Base-by-base conservation (phyloP, 2,113 vertebrate genomes). In the Furnarius figulus region DNA sequence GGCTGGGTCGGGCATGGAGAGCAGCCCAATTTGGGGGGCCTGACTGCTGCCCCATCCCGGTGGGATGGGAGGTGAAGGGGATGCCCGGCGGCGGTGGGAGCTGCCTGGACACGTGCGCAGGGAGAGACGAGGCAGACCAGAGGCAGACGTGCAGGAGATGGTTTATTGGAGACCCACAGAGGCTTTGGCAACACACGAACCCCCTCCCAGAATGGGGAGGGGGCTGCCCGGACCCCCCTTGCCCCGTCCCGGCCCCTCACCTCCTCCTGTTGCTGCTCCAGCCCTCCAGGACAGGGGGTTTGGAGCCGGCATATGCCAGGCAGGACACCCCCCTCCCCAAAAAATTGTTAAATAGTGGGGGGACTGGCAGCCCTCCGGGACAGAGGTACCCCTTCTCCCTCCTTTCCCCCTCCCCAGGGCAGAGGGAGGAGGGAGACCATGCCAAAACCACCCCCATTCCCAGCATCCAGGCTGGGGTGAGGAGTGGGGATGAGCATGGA, bases 141-240 rank as follows among this genome's bases (percentile, higher is more conserved):
- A 94, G 77, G 87, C 96, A 89, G 90, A 42, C 23, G 14, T 95
- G 90, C 94, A 91, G 85, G 96, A 89, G 87, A 96, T 3, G 85
- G 87, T 95, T 96, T 96, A 95, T 96, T 96, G 92, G 91, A 85
- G 90, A 78, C 6, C 49, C 93, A 65, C 73, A 91, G 94, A 88
- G 95, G 93, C 56, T 94, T 90, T 15, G 86, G 85, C 31, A 56
- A 77, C 27, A 70, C 2, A 21, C 0, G 24, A 44, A 47, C 18
- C 47, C 40, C 16, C 39, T 9, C 62, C 21, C 5, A 3, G 33
- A 19, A 47, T 20, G 52, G 47, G 66, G 49, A 6, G 33, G 37
- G 53, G 19, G 18, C 40, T 66, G 74, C 66, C 39, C 9, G 2
- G 65, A 33, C 35, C 58, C 73, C 80, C 62, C 33, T 8, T 1